Evolutionary conservation across 1,140 invertebrate genomes (phyloP), one percentile per base, ranked within the genome.

Genomic region (Procambarus clarkii): DNA sequence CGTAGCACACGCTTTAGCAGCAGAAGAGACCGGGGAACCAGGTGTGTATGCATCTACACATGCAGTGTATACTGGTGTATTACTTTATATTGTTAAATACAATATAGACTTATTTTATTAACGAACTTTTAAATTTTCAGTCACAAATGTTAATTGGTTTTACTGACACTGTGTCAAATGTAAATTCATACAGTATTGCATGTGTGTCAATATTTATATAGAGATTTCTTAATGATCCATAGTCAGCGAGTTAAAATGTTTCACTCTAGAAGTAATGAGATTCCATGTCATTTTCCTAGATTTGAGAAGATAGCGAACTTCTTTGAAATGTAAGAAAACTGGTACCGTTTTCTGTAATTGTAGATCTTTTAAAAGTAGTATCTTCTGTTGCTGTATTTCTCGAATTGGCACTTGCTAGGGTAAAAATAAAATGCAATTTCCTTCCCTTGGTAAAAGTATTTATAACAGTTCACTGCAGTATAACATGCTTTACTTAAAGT

Each of bases 291-390:
- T 91, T 78, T 85, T 85, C 88, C 71, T 91, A 91, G 88, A 91
- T 91, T 84, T 91, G 88, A 91, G 69, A 54, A 91, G 88, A 91
- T 91, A 84, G 88, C 88, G 64, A 91, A 91, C 88, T 91, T 77
- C 88, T 91, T 91, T 91, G 88, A 91, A 85, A 85, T 60, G 88
- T 91, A 91, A 91, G 88, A 85, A 15, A 88, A 79, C 46, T 64
- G 34, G 45, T 81, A 71, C 69, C 24, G 69, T 84, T 84, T 88
- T 81, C 21, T 24, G 48, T 48, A 80, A 76, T 76, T 83, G 88
- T 82, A 64, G 86, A 69, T 88, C 44, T 58, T 82, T 11, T 83
- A 58, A 21, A 83, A 21, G 86, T 71, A 18, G 15, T 71, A 60
- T 45, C 45, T 24, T 46, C 34, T 74, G 13, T 54, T 48, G 45